Base-by-base conservation (phyloP, 2,888 invertebrate species). In the Parnassius mnemosyne region DNA sequence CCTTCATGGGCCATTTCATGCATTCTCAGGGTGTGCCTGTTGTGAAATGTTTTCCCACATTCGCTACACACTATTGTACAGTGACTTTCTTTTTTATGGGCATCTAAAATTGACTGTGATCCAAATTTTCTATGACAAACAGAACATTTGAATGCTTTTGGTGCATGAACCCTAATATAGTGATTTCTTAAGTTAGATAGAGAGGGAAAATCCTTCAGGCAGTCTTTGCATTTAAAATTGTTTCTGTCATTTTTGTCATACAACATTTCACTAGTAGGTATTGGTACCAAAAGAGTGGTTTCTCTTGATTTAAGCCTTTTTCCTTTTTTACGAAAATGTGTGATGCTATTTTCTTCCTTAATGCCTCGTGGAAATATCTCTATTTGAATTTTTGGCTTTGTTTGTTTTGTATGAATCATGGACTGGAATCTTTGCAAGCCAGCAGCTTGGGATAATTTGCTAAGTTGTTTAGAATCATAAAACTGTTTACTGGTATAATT, bases 31-130 rank as follows among this genome's bases (percentile, higher is more conserved):
- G 82, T 75, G 10, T 79, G 73, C n/a, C 74, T 75, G 54, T 79
- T 84, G 42, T 74, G 72, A 53, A 82, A 88, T 11, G 71, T 74
- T 65, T 84, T 85, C 0, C 87, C 88, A 67, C 89, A 89, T 64
- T 84, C 79, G 34, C 70, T 78, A 55, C 88, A 89, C 2, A 84
- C 71, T 11, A 78, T 53, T 1, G 64, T 70, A 54, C 74, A 76
- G 57, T 87, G 87, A 52, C 77, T 80, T 50, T 80, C 76, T 55
- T 67, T 71, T 62, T 75, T 75, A 53, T 87, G 87, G 1, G 69
- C 63, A 44, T 78, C 74, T 53, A 86, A 63, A 41, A 76, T 69
- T 12, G 71, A 65, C 16, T 69, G 63, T 0, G 85, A 80, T 10
- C 77, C 80, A 68, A 78, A 86, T 60, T 70, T 75, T 66, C 75